Base-by-base conservation (phyloP, 2,113 vertebrate species). In the Empidonax alnorum region DNA sequence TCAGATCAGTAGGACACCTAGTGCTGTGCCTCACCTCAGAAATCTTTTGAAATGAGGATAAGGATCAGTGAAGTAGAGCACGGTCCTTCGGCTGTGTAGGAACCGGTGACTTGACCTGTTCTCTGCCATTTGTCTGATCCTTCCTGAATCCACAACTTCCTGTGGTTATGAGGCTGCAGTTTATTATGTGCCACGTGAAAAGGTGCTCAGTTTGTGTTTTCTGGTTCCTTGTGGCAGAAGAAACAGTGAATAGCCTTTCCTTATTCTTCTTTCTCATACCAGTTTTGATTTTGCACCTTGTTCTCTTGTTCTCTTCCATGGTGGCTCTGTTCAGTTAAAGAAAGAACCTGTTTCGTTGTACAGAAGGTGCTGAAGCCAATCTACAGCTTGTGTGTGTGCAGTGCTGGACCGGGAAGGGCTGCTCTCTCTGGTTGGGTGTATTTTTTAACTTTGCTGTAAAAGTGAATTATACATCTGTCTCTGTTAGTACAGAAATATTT, bases 11-110 rank as follows among this genome's bases (percentile, higher is more conserved):
- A 56, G 73, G 71, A 37, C 62, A 17, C 58, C 27, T 33, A 7
- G 58, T 72, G 18, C 44, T 7, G 3, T 35, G 86, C 62, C 11
- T 67, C 15, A n/a, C 49, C 86, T 66, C 76, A 14, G 5, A 28
- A 84, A 31, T 19, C 42, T 71, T 52, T 17, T 25, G 87, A 14
- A 27, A 15, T 14, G 79, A 83, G 67, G 58, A 0, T 49, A 2
- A 44, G 72, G 33, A 62, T 14, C 41, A 52, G 47, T 3, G 47
- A 21, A 35, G 33, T 2, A 9, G 69, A 82, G 42, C 47, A 5
- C 0, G 1, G 10, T 23, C 21, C 41, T 66, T 46, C 4, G 0
- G 55, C 61, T 25, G 14, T 0, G 4, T 9, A 30, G 79, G 79
- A 67, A 2, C 35, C 44, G 2, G 39, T 23, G 53, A 1, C 39